phyloP scores from a whole-genome alignment of 2,888 invertebrate genomes.

The Lymantria dispar region DNA sequence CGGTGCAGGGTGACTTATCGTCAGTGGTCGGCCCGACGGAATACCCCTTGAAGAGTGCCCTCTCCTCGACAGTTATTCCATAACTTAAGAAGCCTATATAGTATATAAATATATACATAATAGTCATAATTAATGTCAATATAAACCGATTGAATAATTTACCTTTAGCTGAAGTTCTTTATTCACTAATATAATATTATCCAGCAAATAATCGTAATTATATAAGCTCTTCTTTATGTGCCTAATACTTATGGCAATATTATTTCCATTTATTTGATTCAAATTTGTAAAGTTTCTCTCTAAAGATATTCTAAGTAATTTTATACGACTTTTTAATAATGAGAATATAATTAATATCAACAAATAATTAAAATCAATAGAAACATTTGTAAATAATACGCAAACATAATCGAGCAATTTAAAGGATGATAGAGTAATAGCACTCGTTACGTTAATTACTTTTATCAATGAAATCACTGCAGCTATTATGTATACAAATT shows the following conservation, averaged over 20 bases:
- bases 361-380: neutral
- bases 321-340: conserved; percentile 1
- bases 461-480: neutral
- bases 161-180: conserved; percentile 4
- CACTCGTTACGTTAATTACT: neutral
- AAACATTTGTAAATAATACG: neutral
- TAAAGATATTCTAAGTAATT: neutral
- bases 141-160: neutral
- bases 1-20: no score
- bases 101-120: no score
- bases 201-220: conserved; percentile 7
- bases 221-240: conserved; percentile 2
- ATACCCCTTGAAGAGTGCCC: no score
- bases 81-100: no score
- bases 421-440: neutral
- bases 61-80: no score
- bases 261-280: neutral
- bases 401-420: neutral
- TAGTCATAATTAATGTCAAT: no score
- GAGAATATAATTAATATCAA: conserved; percentile 2
- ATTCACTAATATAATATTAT: conserved; percentile 3
- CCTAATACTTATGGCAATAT: neutral
- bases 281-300: neutral
- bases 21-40: no score
- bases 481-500: no score